These are phyloP conservation scores for Pempheris klunzingeri DNA, from an alignment of 2,797 vertebrate species.

Conservation along the genomic window DNA sequence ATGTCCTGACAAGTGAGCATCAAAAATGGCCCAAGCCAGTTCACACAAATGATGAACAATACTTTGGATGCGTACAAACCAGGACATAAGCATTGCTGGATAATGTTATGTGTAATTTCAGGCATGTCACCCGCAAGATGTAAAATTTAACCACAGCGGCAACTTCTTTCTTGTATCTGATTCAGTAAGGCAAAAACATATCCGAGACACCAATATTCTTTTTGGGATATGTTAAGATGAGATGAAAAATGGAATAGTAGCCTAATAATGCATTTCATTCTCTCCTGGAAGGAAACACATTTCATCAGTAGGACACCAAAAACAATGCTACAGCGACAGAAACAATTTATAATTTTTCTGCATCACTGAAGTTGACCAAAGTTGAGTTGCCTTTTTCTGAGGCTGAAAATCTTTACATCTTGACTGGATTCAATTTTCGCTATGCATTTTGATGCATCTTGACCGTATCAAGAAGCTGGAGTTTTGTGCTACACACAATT, in stretches of 20 bases:
- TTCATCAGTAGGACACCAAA: background rate
- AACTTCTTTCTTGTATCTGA: background rate
- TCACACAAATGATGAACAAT: background rate
- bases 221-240: background rate
- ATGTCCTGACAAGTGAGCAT: background rate
- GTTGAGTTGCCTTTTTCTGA: background rate
- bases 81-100: background rate
- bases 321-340: background rate
- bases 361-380: background rate
- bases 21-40: background rate
- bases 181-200: background rate
- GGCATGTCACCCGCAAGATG: background rate
- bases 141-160: background rate
- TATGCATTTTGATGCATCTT: background rate
- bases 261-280: background rate
- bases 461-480: background rate
- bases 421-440: background rate
- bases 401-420: background rate
- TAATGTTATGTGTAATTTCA: background rate
- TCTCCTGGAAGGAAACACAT: background rate
- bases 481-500: background rate
- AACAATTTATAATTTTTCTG: background rate
- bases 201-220: no score
- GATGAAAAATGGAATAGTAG: background rate
- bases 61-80: no score